Base-by-base conservation (phyloP, 2,888 invertebrate species). In the Cheilosia variabilis region DNA sequence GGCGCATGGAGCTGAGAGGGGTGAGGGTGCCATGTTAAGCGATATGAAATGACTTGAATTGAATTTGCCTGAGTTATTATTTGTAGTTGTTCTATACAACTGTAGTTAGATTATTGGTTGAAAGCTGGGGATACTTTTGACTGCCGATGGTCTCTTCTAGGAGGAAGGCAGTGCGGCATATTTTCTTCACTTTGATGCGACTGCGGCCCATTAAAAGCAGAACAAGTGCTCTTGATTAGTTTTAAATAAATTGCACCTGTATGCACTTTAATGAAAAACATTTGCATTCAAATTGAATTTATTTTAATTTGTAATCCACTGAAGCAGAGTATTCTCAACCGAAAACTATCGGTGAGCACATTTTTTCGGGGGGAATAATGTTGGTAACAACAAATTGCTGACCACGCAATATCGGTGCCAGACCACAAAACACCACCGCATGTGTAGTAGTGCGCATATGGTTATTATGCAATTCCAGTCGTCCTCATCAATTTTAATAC, bases 341-440 rank as follows among this genome's bases (percentile, higher is more conserved):
- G 37, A 13, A 13, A 37, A 37, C 37, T 37, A 13, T 37, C 37
- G 13, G 37, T 13, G 13, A 13, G 37, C 37, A 43, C 58, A 4
- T 31, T 17, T 24, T 41, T 45, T 17, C 10, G 3, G 10, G 10
- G 3, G 13, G 3, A 57, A n/a, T 60, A 58, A 43, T 31, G n/a
- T 53, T 53, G 27, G 4, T 6, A 58, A 9, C 50, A 15, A 31
- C 58, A 71, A 47, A 72, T 65, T 78, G 45, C 55, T 47, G 52
- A 72, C 77, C 66, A 34, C 62, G 71, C 52, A 52, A 68, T 72
- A 78, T 60, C 17, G 37, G 66, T 47, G 66, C 66, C 60, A 27
- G 41, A 78, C 78, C 78, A 43, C 77, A 71, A 60, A 83, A 78
- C 77, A 62, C 19, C 1, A 66, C 72, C 78, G 31, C 66, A 37